phyloP scores from a whole-genome alignment of 2,888 invertebrate species.

The Sphaerophoria rueppellii region DNA sequence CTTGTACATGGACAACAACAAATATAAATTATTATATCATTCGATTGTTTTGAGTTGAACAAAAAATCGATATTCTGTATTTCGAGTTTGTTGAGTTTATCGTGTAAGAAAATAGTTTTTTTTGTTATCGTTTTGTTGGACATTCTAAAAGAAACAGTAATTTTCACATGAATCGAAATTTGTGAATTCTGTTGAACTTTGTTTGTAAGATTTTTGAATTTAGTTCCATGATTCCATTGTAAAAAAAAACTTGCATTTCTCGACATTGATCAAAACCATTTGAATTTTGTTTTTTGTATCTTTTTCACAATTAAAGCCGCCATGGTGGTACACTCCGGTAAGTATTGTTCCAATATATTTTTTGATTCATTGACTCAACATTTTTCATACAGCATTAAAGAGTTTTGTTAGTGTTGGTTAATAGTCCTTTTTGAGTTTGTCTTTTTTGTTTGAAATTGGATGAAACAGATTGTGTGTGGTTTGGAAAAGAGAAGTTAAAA shows the following conservation, averaged over 20 bases:
- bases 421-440: conserved; percentile 23
- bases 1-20: background rate
- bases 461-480: background rate
- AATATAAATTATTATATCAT: conserved; percentile 15
- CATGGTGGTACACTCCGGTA: conserved; percentile 97
- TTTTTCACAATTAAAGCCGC: conserved; percentile 85
- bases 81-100: conserved; percentile 32
- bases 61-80: conserved; percentile 11
- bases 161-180: conserved; percentile 11
- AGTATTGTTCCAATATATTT: conserved; percentile 83
- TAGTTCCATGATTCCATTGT: conserved; percentile 67
- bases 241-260: conserved; percentile 60
- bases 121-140: background rate
- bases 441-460: conserved; percentile 3
- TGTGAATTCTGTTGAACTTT: conserved; percentile 6
- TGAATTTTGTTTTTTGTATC: conserved; percentile 74
- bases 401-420: conserved; percentile 29
- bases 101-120: background rate
- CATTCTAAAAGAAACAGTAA: background rate
- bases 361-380: conserved; percentile 31
- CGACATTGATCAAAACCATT: conserved; percentile 66
- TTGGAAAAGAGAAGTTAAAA: background rate
- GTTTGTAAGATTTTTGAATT: conserved; percentile 20
- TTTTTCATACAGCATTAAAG: conserved; percentile 56
- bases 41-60: conserved; percentile 43